Conservation (phyloP, 1,140 invertebrate species). For the Tigriopus japonicus region DNA sequence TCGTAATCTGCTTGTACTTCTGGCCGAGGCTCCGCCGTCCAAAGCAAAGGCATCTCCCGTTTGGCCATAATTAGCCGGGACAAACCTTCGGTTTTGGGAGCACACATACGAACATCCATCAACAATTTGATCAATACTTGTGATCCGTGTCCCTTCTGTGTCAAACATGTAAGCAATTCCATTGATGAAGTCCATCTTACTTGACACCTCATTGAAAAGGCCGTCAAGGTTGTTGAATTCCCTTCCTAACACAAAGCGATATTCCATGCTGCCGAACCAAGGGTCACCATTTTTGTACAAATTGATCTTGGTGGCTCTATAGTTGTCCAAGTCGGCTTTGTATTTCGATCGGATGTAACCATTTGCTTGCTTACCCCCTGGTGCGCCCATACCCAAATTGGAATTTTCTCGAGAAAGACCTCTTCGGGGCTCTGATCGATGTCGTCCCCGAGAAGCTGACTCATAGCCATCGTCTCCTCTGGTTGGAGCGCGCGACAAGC, state of each 20-base stretch:
- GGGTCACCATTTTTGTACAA: slow-evolving; percentile 15
- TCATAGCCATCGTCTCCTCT: too few relatives aligned
- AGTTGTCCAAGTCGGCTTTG: slow-evolving; percentile 15
- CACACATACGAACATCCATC: slow-evolving; percentile 9
- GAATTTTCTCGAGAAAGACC: too few relatives aligned
- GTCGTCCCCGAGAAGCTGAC: too few relatives aligned
- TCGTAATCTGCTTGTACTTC: too few relatives aligned
- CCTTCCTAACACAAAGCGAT: background rate
- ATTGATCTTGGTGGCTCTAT: slow-evolving; percentile 14
- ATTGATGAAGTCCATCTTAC: slow-evolving; percentile 7
- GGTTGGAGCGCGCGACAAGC: too few relatives aligned
- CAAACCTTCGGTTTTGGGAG: slow-evolving; percentile 15
- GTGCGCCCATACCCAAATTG: too few relatives aligned
- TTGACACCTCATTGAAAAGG: slow-evolving; percentile 13
- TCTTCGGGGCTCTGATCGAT: too few relatives aligned
- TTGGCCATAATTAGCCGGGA: slow-evolving; percentile 11
- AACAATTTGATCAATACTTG: slow-evolving; percentile 3
- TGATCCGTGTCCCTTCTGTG: slow-evolving; percentile 9
- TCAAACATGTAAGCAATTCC: slow-evolving; percentile 7
- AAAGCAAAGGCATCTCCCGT: slow-evolving; percentile 11
- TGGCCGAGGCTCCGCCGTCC: too few relatives aligned
- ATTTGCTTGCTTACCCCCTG: too few relatives aligned
- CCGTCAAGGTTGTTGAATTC: background rate
- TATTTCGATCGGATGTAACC: background rate
- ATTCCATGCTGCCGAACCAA: slow-evolving; percentile 12